Base-by-base conservation (phyloP, 2,888 invertebrate genomes). In the Plutella xylostella region DNA sequence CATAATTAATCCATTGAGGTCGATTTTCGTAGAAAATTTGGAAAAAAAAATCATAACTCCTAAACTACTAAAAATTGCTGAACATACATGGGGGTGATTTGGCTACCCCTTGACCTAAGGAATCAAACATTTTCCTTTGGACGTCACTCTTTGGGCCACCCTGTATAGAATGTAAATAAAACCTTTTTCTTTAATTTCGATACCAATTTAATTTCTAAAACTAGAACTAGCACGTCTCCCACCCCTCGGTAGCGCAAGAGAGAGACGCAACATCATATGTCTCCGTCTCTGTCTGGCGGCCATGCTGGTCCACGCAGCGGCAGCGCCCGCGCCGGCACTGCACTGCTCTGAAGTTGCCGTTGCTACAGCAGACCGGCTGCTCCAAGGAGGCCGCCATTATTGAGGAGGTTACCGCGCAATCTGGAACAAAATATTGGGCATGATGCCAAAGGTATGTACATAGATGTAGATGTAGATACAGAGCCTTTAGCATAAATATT, bases 251-350 rank as follows among this genome's bases (percentile, higher is more conserved):
- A 39, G 61, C 60, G 49, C 80, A 79, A 11, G 50, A 3, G 11
- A 83, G 48, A 0, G 11, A 48, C 0, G 63, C 62, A 6, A 79
- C 69, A 48, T 74, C 64, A 17, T 63, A 55, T 0, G 60, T 54
- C 51, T 86, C 85, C 33, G 43, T 51, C 4, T 67, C 72, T 1
- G 65, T 56, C 63, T 89, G 89, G 40, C 84, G 65, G 0, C 90
- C 90, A 54, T 89, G 76, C 0, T 60, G 50, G 57, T 90, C 87
- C 0, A 90, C 89, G 57, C 91, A 91, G 33, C 86, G 85, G 55
- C 90, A 90, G 22, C 68, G 52, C 0, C 88, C 87, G 2, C 87
- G 78, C 6, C 87, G 80, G 57, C 89, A 90, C 57, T 90, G 90
- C 40, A 87, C 72, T 4, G 58, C 55, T 42, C 86, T 70, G 60